Percentiles rank a stretch among this genome's conserved stretches.
Conservation (phyloP, 2,797 vertebrate genomes). For the Argya squamiceps region DNA sequence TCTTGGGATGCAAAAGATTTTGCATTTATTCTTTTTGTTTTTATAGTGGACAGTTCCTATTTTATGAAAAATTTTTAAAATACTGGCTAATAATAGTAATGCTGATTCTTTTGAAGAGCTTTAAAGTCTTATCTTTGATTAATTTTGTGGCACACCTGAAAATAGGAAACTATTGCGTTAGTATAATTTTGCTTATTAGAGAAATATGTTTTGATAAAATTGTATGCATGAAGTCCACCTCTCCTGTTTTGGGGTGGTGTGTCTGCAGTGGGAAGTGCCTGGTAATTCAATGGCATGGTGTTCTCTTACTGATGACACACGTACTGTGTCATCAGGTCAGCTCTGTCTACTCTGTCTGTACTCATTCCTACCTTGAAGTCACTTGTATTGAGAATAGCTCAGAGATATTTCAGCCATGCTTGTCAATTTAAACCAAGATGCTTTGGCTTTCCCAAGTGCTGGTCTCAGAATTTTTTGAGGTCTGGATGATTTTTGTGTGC, state of each 20-base stretch:
- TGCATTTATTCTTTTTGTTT: not conserved
- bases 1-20: not conserved
- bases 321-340: not conserved
- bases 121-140: not conserved
- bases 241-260: not conserved
- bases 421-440: not conserved
- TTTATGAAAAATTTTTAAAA: not conserved
- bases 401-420: not conserved
- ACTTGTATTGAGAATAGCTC: not conserved
- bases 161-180: not conserved
- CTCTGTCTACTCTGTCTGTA: not conserved
- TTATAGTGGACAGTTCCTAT: not conserved
- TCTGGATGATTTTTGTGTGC: not conserved
- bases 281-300: accelerated
- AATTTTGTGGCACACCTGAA: not conserved
- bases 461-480: not conserved
- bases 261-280: not conserved
- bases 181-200: not conserved
- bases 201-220: not conserved
- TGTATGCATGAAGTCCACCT: not conserved
- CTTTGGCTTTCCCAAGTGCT: not conserved
- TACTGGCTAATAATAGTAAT: not conserved
- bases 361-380: not conserved
- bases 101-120: not conserved
- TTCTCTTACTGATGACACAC: not conserved